A percentile compares a stretch with the other conserved stretches of the same genome.
phyloP scores from a whole-genome alignment of 2,797 vertebrate genomes.

The Phoxinus dragarum region DNA sequence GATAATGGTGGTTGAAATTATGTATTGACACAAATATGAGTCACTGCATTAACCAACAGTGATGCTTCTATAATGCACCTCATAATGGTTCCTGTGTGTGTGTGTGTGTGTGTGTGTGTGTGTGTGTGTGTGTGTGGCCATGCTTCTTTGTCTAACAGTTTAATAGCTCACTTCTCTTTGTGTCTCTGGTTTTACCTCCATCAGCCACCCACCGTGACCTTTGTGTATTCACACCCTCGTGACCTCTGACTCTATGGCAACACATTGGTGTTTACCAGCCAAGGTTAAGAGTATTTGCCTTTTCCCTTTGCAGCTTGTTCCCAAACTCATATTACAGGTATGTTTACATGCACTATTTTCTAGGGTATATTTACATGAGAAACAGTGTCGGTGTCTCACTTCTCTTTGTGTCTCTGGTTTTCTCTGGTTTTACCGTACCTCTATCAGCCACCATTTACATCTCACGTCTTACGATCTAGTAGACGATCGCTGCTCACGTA shows the following conservation, averaged over 20 bases:
- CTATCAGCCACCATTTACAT: conserved; percentile 1
- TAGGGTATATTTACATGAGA: neutral
- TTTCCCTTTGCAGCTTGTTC: conserved; percentile 1
- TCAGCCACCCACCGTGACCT: conserved; percentile 19
- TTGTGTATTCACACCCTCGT: conserved; percentile 15
- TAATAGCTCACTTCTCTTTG: conserved; percentile 28
- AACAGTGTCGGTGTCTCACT: neutral
- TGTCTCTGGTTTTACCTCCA: conserved; percentile 17
- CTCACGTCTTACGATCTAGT: too few species aligned
- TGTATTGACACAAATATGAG: neutral
- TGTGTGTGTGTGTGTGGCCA: conserved; percentile 3
- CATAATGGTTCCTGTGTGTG: neutral
- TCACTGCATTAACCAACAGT: neutral
- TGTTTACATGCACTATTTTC: neutral
- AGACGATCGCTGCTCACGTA: too few species aligned
- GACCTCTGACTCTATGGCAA: conserved; percentile 35
- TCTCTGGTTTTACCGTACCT: conserved; percentile 18
- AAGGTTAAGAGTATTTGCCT: conserved; percentile 28
- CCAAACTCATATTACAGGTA: neutral
- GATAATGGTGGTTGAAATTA: conserved; percentile 13
- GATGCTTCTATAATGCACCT: conserved; percentile 14
- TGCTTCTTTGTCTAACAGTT: conserved; percentile 48
- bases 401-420: neutral
- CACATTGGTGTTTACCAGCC: conserved; percentile 18
- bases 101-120: too few species aligned